Base-by-base conservation (phyloP, 2,888 invertebrate genomes). In the Shargacucullia verbasci region DNA sequence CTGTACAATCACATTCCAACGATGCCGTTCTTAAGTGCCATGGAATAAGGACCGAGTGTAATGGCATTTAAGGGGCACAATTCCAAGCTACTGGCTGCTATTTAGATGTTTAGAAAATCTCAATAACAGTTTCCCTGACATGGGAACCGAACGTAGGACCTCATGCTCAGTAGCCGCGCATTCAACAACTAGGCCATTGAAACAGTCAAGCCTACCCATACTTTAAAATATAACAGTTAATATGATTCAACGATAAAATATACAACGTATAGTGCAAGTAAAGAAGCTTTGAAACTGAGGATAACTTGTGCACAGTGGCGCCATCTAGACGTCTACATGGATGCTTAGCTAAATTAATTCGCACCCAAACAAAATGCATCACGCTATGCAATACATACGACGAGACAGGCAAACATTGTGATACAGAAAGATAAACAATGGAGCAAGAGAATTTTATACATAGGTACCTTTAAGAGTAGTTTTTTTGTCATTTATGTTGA, bases 281-380 rank as follows among this genome's bases (percentile, higher is more conserved):
- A 65, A 58, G 52, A 50, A 45, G 48, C 53, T 56, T 45, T 47
- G 55, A 33, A 48, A 61, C 29, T 29, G 66, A 41, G 66, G 50
- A 60, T 65, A 71, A 65, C 47, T 72, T 68, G 68, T 48, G 15
- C 59, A 59, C 74, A 75, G 71, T 64, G 75, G 70, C 79, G 80
- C 79, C 84, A 86, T 88, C 78, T 81, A 88, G 88, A 88, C 88
- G 88, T 87, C 88, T 88, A 85, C 76, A 88, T 86, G 72, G 85
- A 79, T 77, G 76, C 79, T 79, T 80, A 76, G 70, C 75, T 79
- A 79, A 85, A 84, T 83, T 82, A 85, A 84, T 82, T 81, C 68
- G 59, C 71, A 70, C 61, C 65, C 70, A 73, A 81, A 81, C 73
- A 77, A 79, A 83, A 77, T 79, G 76, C 73, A 73, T 67, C 59